Evolutionary conservation across 1,140 invertebrate species (phyloP).

Genomic region (Neodiprion virginianus): DNA sequence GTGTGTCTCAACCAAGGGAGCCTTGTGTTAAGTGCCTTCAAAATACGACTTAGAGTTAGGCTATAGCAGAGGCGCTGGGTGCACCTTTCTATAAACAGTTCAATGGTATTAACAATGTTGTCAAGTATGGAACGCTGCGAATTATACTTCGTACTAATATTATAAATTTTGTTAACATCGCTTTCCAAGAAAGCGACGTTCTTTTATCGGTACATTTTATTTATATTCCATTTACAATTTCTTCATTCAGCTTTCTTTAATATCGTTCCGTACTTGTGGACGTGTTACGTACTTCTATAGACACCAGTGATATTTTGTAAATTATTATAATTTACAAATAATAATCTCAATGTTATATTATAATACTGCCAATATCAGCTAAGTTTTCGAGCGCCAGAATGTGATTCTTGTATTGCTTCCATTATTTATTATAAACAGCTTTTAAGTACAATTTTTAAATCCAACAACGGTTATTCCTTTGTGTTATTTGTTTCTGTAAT

Average conservation of each 20-base stretch:
- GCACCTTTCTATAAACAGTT: slow-evolving; percentile 53
- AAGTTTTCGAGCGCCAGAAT: neutral
- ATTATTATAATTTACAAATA: neutral
- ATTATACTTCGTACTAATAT: too few relatives aligned
- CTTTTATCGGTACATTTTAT: slow-evolving; percentile 28
- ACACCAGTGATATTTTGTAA: slow-evolving; percentile 1
- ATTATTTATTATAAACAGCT: neutral
- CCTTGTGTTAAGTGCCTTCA: slow-evolving; percentile 64
- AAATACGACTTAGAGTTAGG: slow-evolving; percentile 53
- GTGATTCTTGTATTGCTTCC: neutral
- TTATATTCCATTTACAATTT: slow-evolving; percentile 11
- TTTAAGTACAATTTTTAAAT: neutral
- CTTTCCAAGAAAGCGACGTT: neutral
- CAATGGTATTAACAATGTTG: slow-evolving; percentile 45
- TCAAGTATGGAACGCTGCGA: slow-evolving; percentile 17
- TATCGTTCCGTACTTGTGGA: too few relatives aligned
- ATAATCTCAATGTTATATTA: too few relatives aligned
- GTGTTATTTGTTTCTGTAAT: neutral
- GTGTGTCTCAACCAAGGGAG: slow-evolving; percentile 54
- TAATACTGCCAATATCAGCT: neutral
- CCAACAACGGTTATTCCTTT: neutral
- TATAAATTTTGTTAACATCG: too few relatives aligned
- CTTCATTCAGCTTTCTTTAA: too few relatives aligned
- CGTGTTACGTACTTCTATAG: neutral
- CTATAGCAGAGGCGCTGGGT: slow-evolving; percentile 59